Evolutionary conservation across 1,140 invertebrate genomes (phyloP), one percentile per base, ranked within the genome.

Genomic region (Mizuhopecten yessoensis): DNA sequence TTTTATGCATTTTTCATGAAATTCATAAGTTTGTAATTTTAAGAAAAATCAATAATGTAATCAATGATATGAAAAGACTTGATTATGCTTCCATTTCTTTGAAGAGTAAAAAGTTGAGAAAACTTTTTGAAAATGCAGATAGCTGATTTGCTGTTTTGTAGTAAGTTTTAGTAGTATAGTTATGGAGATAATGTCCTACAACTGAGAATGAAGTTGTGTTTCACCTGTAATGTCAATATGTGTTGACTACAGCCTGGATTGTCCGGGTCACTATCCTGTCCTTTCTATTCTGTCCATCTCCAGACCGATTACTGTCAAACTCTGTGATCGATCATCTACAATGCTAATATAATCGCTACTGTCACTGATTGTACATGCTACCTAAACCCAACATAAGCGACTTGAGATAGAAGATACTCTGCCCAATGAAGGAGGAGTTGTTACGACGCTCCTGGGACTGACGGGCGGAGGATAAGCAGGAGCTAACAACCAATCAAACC

Each of bases 351-450:
- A 75, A 75, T 29, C 57, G 57, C 57, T 75, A 75, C 57, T 75
- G 57, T 75, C 57, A 75, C 57, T 75, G n/a, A 75, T 75, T 75
- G 17, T 39, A 39, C 36, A 39, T 13, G 36, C 3, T 75, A 75
- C 57, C 57, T 75, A 75, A 75, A 75, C 57, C 57, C 57, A 75
- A 75, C 57, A 75, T 75, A 75, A 75, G 57, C 57, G 57, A 75
- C 57, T 75, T 75, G 57, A 75, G 5, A 75, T 75, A 75, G 15
- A 13, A 39, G 36, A 39, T 5, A 75, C 0, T 75, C 57, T 17
- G 57, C 57, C 57, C 57, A n/a, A n/a, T 5, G n/a, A n/a, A 29
- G 23, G 23, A 75, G 57, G 57, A 17, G 57, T 29, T 75, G 57
- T 45, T 45, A 13, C 17, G 23, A 39, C 13, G 9, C 57, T 29